These are phyloP conservation scores for Percopsis transmontana DNA, from an alignment of 2,113 vertebrate genomes.

Conservation along the genomic window DNA sequence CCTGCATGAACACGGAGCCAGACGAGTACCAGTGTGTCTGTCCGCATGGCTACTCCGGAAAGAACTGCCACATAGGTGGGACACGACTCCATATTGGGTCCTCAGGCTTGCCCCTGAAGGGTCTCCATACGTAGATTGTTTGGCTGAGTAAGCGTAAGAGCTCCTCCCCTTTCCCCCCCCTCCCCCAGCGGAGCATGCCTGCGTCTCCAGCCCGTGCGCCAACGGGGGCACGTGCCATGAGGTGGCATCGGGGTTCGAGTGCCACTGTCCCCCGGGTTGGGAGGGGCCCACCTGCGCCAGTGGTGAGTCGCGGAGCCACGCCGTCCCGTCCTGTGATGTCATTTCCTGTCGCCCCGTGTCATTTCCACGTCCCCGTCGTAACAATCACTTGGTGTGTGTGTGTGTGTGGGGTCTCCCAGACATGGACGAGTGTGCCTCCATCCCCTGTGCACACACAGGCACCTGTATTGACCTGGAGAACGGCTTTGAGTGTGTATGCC, in stretches of 20 bases:
- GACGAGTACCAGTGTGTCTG: conserved; percentile 90
- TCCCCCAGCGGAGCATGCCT: conserved; percentile 87
- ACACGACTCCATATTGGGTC: no score
- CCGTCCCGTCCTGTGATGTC: not conserved
- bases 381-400: not conserved
- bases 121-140: no score
- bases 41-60: conserved; percentile 90
- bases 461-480: conserved; percentile 90
- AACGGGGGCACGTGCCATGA: conserved; percentile 91
- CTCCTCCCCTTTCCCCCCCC: not conserved
- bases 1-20: conserved; percentile 93
- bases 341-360: not conserved
- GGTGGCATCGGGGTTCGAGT: conserved; percentile 86
- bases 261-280: conserved; percentile 90
- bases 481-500: conserved; percentile 93
- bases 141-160: no score
- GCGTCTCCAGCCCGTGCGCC: conserved; percentile 89
- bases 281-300: conserved; percentile 90
- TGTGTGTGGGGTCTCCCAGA: conserved; percentile 71
- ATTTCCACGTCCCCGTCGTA: not conserved
- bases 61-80: conserved; percentile 92
- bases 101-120: no score
- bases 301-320: conserved; percentile 73
- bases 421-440: conserved; percentile 88
- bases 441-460: conserved; percentile 88